Evolutionary conservation across 2,113 vertebrate species (phyloP).

Genomic region (Syngnathus floridae): DNA sequence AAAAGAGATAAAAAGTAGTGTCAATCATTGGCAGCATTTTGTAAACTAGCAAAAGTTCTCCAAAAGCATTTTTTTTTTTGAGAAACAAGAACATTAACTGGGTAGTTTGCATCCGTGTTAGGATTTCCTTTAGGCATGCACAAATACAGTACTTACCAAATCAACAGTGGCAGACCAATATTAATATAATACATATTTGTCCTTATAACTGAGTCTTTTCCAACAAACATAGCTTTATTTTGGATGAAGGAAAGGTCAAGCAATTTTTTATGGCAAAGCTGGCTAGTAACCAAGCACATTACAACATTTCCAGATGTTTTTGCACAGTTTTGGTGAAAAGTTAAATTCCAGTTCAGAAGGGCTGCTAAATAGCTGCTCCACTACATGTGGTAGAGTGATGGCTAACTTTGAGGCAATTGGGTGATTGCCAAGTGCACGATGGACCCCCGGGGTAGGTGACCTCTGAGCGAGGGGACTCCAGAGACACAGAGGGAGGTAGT

Average conservation of each 20-base stretch:
- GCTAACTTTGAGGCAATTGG: slow-evolving; percentile 2
- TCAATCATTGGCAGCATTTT: not conserved
- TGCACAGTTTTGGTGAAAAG: not conserved
- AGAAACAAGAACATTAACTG: not conserved
- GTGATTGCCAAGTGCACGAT: not conserved
- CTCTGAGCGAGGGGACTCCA: not conserved
- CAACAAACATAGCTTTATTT: not conserved
- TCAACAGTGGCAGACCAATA: not conserved
- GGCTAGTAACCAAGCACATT: not conserved
- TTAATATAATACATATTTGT: not conserved
- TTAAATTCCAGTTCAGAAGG: not conserved
- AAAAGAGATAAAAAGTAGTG: not conserved
- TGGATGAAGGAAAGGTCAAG: not conserved
- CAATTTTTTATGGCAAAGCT: too few relatives aligned
- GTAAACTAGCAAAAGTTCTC: not conserved
- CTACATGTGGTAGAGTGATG: not conserved
- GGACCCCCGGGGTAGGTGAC: slow-evolving; percentile 5
- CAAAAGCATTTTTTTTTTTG: not conserved
- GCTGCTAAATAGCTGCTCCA: not conserved
- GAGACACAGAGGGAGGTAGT: not conserved
- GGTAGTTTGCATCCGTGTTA: not conserved
- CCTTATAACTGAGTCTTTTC: not conserved
- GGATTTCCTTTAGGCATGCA: too few relatives aligned
- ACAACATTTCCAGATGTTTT: not conserved
- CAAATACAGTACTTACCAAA: not conserved